Percentiles rank a stretch among this genome's conserved stretches.
These are phyloP conservation scores for Ctenicera cuprea DNA, from an alignment of 2,888 invertebrate species.

Conservation along the genomic window DNA sequence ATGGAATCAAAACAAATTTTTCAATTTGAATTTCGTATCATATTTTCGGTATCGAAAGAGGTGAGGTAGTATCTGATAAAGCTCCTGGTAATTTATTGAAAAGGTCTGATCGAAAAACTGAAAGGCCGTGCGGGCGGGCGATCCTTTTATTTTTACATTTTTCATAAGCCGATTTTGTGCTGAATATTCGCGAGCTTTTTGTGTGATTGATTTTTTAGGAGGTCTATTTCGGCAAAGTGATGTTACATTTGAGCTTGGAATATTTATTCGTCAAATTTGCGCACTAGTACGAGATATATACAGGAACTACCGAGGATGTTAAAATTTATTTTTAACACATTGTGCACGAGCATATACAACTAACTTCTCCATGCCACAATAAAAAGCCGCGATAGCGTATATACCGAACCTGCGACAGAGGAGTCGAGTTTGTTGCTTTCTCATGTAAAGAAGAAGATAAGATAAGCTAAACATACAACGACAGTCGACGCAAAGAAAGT, in stretches of 20 bases:
- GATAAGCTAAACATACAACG: slow-evolving; percentile 57
- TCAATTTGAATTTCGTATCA: background rate
- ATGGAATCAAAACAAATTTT: background rate
- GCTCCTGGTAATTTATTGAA: slow-evolving; percentile 42
- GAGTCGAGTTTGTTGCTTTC: slow-evolving; percentile 53
- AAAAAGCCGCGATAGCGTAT: slow-evolving; percentile 49
- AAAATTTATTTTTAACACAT: slow-evolving; percentile 46
- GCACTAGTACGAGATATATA: slow-evolving; percentile 12
- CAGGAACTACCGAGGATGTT: slow-evolving; percentile 24
- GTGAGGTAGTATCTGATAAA: slow-evolving; percentile 33
- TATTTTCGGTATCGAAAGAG: slow-evolving; percentile 17
- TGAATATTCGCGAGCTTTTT: slow-evolving; percentile 47
- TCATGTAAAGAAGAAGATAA: slow-evolving; percentile 56
- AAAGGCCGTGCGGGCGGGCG: slow-evolving; percentile 31
- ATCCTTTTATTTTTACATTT: slow-evolving; percentile 47
- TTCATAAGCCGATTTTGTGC: slow-evolving; percentile 45
- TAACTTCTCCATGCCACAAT: slow-evolving; percentile 47
- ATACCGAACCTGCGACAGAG: slow-evolving; percentile 47
- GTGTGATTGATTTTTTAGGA: slow-evolving; percentile 46
- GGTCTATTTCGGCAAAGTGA: slow-evolving; percentile 12
- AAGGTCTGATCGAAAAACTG: slow-evolving; percentile 32
- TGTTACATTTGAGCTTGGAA: slow-evolving; percentile 21
- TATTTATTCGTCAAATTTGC: slow-evolving; percentile 39
- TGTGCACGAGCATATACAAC: slow-evolving; percentile 38
- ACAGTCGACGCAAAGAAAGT: slow-evolving; percentile 54